These are phyloP conservation scores for Hofmannophila pseudospretella DNA, from an alignment of 2,888 invertebrate species.

Conservation along the genomic window DNA sequence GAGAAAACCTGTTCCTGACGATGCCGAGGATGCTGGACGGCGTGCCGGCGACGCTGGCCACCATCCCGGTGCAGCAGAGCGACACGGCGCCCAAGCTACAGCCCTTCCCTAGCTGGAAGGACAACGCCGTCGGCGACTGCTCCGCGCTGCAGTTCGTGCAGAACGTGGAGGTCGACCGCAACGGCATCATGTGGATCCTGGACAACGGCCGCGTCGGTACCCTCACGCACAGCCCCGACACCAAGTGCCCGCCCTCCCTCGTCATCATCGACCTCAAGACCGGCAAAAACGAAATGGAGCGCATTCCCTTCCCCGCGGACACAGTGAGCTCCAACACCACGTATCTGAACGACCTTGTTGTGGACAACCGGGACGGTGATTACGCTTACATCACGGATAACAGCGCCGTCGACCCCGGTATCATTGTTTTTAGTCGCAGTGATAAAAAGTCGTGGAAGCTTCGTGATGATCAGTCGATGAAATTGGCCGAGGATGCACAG, in stretches of 20 bases:
- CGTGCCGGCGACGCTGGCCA: slow-evolving; percentile 83
- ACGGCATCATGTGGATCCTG: slow-evolving; percentile 82
- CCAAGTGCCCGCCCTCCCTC: slow-evolving; percentile 82
- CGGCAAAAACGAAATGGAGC: slow-evolving; percentile 73
- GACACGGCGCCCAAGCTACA: slow-evolving; percentile 78
- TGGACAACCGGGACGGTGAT: slow-evolving; percentile 83
- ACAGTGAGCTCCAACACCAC: slow-evolving; percentile 77
- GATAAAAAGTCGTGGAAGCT: slow-evolving; percentile 84
- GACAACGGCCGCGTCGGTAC: slow-evolving; percentile 83
- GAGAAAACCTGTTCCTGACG: slow-evolving; percentile 81
- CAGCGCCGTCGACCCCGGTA: slow-evolving; percentile 81
- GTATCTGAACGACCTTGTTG: slow-evolving; percentile 84
- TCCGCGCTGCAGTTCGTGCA: slow-evolving; percentile 85
- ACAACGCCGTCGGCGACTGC: slow-evolving; percentile 83
- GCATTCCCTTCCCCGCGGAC: slow-evolving; percentile 79
- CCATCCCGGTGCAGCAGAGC: slow-evolving; percentile 68
- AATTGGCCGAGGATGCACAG: slow-evolving; percentile 75
- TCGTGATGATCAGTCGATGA: slow-evolving; percentile 81
- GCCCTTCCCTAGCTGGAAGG: slow-evolving; percentile 85
- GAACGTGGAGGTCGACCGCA: slow-evolving; percentile 84
- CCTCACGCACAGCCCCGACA: slow-evolving; percentile 68
- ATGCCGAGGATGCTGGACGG: slow-evolving; percentile 84
- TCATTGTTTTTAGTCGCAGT: slow-evolving; percentile 82
- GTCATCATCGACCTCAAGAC: slow-evolving; percentile 82
- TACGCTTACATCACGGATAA: slow-evolving; percentile 86